Evolutionary conservation across 2,113 vertebrate species (phyloP).

Genomic region (Dasyornis broadbenti): DNA sequence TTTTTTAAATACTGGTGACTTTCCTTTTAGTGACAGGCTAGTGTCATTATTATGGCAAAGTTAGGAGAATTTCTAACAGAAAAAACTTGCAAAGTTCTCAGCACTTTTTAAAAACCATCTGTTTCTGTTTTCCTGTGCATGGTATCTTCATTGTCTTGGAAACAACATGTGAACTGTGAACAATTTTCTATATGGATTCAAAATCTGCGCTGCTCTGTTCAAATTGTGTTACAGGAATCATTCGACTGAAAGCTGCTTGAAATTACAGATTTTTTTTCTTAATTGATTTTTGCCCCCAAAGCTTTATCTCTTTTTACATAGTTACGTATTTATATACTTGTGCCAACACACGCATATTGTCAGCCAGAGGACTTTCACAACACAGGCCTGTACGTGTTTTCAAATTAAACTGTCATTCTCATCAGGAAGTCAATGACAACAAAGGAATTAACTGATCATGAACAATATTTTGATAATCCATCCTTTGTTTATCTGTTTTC

Average conservation of each 20-base stretch:
- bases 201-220: neutral
- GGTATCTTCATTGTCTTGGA: neutral
- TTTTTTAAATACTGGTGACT: accelerated
- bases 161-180: neutral
- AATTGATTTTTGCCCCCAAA: neutral
- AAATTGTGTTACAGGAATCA: neutral
- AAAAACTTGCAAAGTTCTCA: neutral
- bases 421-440: neutral
- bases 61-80: neutral
- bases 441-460: neutral
- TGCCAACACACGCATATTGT: accelerated
- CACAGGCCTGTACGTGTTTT: neutral
- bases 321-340: neutral
- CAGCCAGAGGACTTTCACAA: neutral
- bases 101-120: neutral
- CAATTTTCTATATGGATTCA: neutral
- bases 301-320: neutral
- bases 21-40: neutral
- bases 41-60: neutral
- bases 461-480: neutral
- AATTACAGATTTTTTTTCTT: neutral
- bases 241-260: neutral
- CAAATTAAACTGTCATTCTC: neutral
- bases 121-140: neutral
- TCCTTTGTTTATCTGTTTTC: neutral